Conservation (phyloP, 2,797 vertebrate genomes). For the Enteromius anoplus region DNA sequence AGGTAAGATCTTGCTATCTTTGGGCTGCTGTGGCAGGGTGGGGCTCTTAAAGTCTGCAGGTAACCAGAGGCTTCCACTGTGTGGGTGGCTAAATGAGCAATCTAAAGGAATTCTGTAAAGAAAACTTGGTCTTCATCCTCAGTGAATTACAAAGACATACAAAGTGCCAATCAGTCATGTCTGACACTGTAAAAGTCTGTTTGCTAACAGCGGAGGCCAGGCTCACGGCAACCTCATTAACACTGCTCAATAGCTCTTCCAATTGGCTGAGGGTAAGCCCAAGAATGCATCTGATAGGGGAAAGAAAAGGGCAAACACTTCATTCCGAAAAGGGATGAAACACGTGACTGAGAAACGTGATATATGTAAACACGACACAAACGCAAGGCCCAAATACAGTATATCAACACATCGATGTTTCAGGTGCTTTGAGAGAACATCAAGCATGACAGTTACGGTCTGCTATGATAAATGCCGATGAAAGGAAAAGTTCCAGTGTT, state of each 20-base stretch:
- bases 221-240: constrained; percentile 42
- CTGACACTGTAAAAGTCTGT: constrained; percentile 70
- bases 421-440: constrained; percentile 42
- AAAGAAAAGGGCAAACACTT: constrained; percentile 27
- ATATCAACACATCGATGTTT: constrained; percentile 21
- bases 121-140: constrained; percentile 16
- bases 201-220: constrained; percentile 59
- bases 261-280: constrained; percentile 43
- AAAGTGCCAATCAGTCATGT: constrained; percentile 67
- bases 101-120: constrained; percentile 42
- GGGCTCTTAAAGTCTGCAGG: constrained; percentile 24
- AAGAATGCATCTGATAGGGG: constrained; percentile 1
- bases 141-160: constrained; percentile 17
- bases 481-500: constrained; percentile 40
- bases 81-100: constrained; percentile 43
- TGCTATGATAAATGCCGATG: constrained; percentile 21
- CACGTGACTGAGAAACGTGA: constrained; percentile 49
- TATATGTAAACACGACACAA: constrained; percentile 8
- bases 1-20: constrained; percentile 27
- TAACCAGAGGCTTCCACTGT: constrained; percentile 2
- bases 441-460: constrained; percentile 47
- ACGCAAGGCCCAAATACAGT: constrained; percentile 18
- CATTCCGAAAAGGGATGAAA: not conserved
- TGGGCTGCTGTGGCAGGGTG: constrained; percentile 1
- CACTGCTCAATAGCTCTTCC: constrained; percentile 55